phyloP scores from a whole-genome alignment of 2,797 vertebrate genomes.

The Phrynocephalus guinanensis region DNA sequence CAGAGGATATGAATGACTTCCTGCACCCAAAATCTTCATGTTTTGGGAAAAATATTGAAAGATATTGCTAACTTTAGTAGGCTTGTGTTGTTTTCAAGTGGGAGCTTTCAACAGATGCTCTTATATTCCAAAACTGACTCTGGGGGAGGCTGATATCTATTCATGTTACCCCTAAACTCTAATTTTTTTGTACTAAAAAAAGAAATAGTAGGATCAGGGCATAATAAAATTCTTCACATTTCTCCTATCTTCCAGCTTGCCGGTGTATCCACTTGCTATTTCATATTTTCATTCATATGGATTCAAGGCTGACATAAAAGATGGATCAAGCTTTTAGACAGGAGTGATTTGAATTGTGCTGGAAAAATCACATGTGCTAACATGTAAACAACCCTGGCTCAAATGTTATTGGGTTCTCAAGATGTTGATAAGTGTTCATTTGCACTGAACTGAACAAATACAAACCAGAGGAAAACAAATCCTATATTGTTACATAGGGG shows the following conservation, averaged over 20 bases:
- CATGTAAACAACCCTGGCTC: neutral
- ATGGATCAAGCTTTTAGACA: rapidly evolving
- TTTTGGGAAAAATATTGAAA: conserved; percentile 59
- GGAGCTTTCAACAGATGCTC: conserved; percentile 55
- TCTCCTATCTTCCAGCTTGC: neutral
- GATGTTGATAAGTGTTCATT: conserved; percentile 5
- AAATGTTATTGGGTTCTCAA: rapidly evolving
- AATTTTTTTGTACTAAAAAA: conserved; percentile 28
- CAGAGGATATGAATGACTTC: conserved; percentile 24
- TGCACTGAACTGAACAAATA: neutral
- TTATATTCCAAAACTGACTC: conserved; percentile 55
- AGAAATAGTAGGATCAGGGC: conserved; percentile 17
- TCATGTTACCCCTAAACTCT: conserved; percentile 31
- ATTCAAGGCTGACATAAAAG: neutral
- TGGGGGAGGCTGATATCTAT: conserved; percentile 42
- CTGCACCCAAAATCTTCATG: neutral
- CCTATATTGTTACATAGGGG: neutral
- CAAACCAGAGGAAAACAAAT: conserved; percentile 6
- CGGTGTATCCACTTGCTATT: neutral
- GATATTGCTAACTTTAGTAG: conserved; percentile 59
- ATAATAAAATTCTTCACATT: neutral
- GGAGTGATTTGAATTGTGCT: neutral
- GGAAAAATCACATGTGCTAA: neutral
- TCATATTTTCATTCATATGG: neutral
- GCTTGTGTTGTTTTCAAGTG: conserved; percentile 48